phyloP scores from a whole-genome alignment of 2,113 vertebrate genomes.

The Melanerpes formicivorus region DNA sequence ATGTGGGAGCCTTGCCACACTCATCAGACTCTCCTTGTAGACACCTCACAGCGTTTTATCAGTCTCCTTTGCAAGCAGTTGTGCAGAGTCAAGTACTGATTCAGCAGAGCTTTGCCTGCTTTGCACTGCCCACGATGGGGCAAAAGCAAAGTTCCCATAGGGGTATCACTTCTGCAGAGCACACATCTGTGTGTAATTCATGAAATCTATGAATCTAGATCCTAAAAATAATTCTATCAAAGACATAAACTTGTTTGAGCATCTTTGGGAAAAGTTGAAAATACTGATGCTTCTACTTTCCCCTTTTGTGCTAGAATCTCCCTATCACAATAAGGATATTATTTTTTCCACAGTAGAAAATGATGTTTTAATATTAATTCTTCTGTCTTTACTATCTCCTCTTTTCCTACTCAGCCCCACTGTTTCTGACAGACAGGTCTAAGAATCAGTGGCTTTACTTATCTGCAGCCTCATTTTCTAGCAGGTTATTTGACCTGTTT shows the following conservation, averaged over 20 bases:
- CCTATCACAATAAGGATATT: not conserved
- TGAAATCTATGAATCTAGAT: not conserved
- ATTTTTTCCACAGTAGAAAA: not conserved
- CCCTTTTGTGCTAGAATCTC: not conserved
- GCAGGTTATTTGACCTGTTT: not conserved
- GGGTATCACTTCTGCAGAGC: not conserved
- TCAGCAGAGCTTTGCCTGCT: not conserved
- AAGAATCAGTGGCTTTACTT: not conserved
- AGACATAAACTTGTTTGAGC: not conserved
- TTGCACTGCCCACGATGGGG: fast-evolving
- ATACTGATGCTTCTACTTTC: not conserved
- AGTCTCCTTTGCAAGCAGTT: not conserved
- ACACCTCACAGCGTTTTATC: not conserved
- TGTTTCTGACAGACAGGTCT: not conserved
- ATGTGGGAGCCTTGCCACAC: fast-evolving
- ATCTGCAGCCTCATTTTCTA: not conserved
- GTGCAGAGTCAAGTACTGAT: not conserved
- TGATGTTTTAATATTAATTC: not conserved
- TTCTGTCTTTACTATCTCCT: not conserved
- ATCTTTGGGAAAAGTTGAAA: not conserved
- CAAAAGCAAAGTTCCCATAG: not conserved
- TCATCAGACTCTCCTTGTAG: not conserved
- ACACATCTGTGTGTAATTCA: not conserved
- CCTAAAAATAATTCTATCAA: not conserved
- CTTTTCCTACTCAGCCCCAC: not conserved